Base-by-base conservation (phyloP, 2,113 vertebrate species). In the Proterorhinus semilunaris region DNA sequence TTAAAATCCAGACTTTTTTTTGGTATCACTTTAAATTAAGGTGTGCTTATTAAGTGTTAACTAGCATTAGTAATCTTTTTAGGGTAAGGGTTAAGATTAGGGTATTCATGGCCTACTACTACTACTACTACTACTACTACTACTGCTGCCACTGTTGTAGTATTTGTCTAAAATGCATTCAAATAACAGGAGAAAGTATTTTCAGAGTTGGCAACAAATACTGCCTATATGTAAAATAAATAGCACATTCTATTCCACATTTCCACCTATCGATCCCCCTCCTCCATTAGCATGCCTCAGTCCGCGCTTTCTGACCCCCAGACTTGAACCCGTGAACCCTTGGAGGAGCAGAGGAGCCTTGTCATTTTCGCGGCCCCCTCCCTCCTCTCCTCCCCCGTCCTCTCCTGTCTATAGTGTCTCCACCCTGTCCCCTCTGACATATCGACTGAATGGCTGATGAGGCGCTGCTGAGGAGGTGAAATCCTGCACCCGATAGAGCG, bases 401-500 rank as follows among this genome's bases (percentile, higher is more conserved):
- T 69, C 66, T 89, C 10, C 76, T 80, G 27, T 36, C 27, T 36
- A 36, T 5, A 36, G 27, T 62, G 21, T 61, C 86, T 73, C 72
- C 73, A 46, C 72, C 73, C 57, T 89, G 93, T 88, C 89, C 77
- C 68, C 0, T 87, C 87, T 89, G 87, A 88, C 83, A 36, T 94
- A 91, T 93, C 88, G 91, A 95, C 90, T 91, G 85, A 91, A 92
- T 92, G 84, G 89, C 87, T 90, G 75, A 91, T 93, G 94, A 94
- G 90, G 92, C 91, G 93, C 91, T 91, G 91, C 95, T 95, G 92
- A 95, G 91, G 88, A 89, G 92, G 92, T 93, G 94, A 94, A 95
- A 95, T 93, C 78, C 85, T 85, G 89, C 94, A 94, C 92, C 86
- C 79, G 71, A 75, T 78, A 27, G n/a, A 11, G 11, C 53, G 6